These are phyloP conservation scores for Ypsolopha scabrella DNA, from an alignment of 2,888 invertebrate genomes.

Conservation along the genomic window DNA sequence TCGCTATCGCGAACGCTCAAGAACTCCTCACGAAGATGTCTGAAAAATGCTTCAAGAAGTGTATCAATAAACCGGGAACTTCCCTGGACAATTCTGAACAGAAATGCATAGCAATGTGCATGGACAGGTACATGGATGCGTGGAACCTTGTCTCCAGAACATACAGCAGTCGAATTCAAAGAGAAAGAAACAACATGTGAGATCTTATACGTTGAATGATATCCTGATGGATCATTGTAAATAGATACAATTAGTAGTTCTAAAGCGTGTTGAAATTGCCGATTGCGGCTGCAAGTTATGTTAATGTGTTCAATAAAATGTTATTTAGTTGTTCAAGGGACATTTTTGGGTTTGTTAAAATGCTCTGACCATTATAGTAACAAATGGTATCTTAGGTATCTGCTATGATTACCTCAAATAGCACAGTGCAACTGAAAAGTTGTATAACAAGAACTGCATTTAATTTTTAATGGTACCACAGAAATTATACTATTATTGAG, in stretches of 20 bases:
- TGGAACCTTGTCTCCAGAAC: conserved; percentile 94
- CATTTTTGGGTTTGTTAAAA: too few relatives aligned
- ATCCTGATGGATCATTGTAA: conserved; percentile 43
- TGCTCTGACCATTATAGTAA: too few relatives aligned
- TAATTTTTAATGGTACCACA: too few relatives aligned
- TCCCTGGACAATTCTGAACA: conserved; percentile 91
- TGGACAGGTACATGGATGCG: conserved; percentile 98
- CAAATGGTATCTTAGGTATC: too few relatives aligned
- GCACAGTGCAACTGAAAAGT: too few relatives aligned
- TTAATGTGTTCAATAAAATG: conserved; percentile 50
- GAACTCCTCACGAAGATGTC: conserved; percentile 96
- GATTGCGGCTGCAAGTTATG: conserved; percentile 25
- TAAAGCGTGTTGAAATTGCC: conserved; percentile 40
- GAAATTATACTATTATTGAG: too few relatives aligned
- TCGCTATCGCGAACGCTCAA: conserved; percentile 93
- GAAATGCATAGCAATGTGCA: conserved; percentile 98
- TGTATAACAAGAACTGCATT: too few relatives aligned
- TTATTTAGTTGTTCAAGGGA: conserved; percentile 29
- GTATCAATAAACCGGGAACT: conserved; percentile 90
- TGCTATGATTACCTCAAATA: too few relatives aligned
- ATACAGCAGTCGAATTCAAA: conserved; percentile 86
- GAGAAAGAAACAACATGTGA: conserved; percentile 78
- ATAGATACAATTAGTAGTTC: conserved; percentile 54
- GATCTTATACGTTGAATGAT: conserved; percentile 17
- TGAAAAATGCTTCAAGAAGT: conserved; percentile 97